Base-by-base conservation (phyloP, 2,888 invertebrate genomes). In the Oxystoma pomonae region DNA sequence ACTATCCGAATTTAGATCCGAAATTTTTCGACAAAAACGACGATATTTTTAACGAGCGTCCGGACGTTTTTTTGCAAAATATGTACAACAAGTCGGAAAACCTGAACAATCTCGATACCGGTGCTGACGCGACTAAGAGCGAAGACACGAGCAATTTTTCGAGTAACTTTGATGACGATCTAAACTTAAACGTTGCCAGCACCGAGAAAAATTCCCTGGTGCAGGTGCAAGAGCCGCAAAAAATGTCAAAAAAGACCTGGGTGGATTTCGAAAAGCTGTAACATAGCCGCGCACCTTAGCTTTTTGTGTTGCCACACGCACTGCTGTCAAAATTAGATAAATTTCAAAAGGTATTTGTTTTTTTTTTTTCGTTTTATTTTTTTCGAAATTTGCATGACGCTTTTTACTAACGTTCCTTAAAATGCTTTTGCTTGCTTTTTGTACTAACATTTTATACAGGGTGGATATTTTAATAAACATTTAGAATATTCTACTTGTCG, bases 211-310 rank as follows among this genome's bases (percentile, higher is more conserved):
- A 61, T 5, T 17, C 61, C 63, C 12, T 35, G 35, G 3, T 35
- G 35, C 35, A 35, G 35, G 35, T 35, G 12, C 5, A 35, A 35
- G 35, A 35, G 12, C 12, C 35, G 5, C 35, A 35, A 35, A 35
- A 35, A 35, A 7, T 12, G 12, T 35, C 35, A 35, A 35, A 12
- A 70, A 76, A 74, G 72, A 75, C 77, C 77, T 81, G 81, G 81
- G 81, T 81, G 76, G 77, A 78, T 77, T 81, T 80, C 78, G 78
- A 77, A 75, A 80, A 79, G 76, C 76, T 80, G 79, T 81, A 80
- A 80, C 35, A 35, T 12, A 35, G 5, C 35, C 3, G 35, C 35
- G 35, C 35, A 35, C 35, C 35, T 35, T 35, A 35, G 35, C 35
- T 35, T 35, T 35, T 35, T 35, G 12, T 35, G 35, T 12, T 35